phyloP scores from a whole-genome alignment of 2,888 invertebrate genomes.

The Cenopis cana region DNA sequence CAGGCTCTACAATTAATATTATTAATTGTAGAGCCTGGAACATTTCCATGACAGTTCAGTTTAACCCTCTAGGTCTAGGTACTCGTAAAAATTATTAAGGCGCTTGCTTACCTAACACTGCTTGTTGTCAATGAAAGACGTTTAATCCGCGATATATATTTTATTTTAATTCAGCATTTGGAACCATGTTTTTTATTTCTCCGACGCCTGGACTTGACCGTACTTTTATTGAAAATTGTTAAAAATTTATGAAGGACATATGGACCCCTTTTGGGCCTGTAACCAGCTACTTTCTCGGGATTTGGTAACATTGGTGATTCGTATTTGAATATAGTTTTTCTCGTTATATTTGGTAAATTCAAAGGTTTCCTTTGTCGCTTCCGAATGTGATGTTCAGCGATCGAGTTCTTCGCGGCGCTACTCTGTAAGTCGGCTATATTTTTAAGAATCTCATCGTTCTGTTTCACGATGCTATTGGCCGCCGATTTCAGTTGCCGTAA shows the following conservation, averaged over 20 bases:
- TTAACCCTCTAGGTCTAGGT: no score
- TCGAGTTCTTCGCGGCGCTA: background rate
- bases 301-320: background rate
- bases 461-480: conserved; percentile 63
- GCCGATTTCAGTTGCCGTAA: conserved; percentile 62
- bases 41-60: no score
- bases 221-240: conserved; percentile 62
- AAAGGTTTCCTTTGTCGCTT: background rate
- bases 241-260: conserved; percentile 64
- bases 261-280: conserved; percentile 59
- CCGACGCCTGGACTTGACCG: background rate
- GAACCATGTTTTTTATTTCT: background rate
- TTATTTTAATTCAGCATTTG: background rate
- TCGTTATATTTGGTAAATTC: background rate
- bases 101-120: background rate
- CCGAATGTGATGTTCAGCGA: background rate
- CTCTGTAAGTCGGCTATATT: conserved; percentile 56
- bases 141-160: background rate
- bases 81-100: background rate
- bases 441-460: conserved; percentile 66
- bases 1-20: no score
- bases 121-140: background rate
- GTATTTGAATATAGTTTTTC: background rate
- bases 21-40: background rate
- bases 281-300: conserved; percentile 53